These are phyloP conservation scores for Hippocampus mohnikei DNA, from an alignment of 2,113 vertebrate genomes.

Conservation along the genomic window DNA sequence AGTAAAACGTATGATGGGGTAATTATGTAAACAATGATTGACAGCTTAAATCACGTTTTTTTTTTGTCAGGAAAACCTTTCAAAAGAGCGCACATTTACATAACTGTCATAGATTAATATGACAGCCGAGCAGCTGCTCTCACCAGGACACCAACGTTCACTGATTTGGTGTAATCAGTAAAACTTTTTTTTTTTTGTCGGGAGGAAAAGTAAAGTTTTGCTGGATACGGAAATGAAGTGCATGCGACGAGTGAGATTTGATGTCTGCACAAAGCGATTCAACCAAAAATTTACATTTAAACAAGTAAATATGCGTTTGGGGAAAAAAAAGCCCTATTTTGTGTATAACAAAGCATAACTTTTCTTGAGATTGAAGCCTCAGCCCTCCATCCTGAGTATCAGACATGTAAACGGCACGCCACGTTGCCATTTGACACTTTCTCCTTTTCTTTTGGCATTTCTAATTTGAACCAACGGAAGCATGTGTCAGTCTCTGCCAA, in stretches of 20 bases:
- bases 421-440: constrained; percentile 64
- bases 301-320: background rate
- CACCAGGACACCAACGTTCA: constrained; percentile 61
- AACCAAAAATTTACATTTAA: constrained; percentile 5
- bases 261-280: background rate
- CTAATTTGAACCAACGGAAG: constrained; percentile 72
- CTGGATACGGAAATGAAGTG: background rate
- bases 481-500: constrained; percentile 73
- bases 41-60: constrained; percentile 69
- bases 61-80: constrained; percentile 69
- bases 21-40: constrained; percentile 74
- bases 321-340: background rate
- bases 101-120: constrained; percentile 67
- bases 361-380: constrained; percentile 38
- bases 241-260: background rate
- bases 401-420: constrained; percentile 57
- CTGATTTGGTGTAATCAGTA: constrained; percentile 75
- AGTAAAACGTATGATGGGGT: constrained; percentile 37
- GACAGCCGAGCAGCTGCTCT: constrained; percentile 71
- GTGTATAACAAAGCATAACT: background rate
- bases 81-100: constrained; percentile 72
- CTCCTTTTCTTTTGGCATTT: constrained; percentile 69
- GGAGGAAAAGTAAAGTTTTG: background rate
- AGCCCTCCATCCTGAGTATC: constrained; percentile 49
- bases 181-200: constrained; percentile 53